Percentiles rank a stretch among this genome's conserved stretches.
Evolutionary conservation across 2,797 vertebrate species (phyloP).

Genomic region (Corythornis leucogaster): DNA sequence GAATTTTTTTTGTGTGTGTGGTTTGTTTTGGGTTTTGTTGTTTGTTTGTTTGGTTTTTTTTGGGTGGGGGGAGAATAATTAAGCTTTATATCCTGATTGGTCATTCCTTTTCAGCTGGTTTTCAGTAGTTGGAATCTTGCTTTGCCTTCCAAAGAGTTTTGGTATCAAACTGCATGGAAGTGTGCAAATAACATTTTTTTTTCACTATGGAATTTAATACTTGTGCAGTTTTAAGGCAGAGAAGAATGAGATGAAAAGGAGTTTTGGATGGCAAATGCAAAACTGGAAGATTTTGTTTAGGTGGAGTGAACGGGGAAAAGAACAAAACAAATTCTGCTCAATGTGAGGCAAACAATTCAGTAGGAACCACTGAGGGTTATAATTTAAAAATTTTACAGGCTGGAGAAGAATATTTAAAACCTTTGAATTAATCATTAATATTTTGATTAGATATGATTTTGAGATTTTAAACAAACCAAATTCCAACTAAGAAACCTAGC

Average conservation of each 20-base stretch:
- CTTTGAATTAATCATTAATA: not conserved
- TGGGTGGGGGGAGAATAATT: fast-evolving
- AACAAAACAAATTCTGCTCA: not conserved
- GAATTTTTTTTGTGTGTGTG: not conserved
- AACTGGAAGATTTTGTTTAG: constrained; percentile 14
- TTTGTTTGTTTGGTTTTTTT: no score
- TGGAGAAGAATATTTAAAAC: constrained; percentile 18
- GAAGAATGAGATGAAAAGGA: not conserved
- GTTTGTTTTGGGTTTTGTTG: no score
- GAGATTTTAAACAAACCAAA: constrained; percentile 10
- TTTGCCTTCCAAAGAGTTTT: constrained; percentile 23
- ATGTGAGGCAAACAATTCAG: not conserved
- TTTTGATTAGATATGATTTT: not conserved
- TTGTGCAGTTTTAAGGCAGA: constrained; percentile 9
- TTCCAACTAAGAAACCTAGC: not conserved
- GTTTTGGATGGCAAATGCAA: constrained; percentile 6
- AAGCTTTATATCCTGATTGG: not conserved
- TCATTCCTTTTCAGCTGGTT: not conserved
- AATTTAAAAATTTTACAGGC: not conserved
- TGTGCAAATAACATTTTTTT: not conserved
- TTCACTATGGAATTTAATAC: constrained; percentile 6
- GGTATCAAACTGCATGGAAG: not conserved
- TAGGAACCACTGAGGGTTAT: not conserved
- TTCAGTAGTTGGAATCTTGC: constrained; percentile 2
- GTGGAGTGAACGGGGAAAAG: not conserved